These are phyloP conservation scores for Plemyria rubiginata DNA, from an alignment of 2,888 invertebrate genomes.

Conservation along the genomic window DNA sequence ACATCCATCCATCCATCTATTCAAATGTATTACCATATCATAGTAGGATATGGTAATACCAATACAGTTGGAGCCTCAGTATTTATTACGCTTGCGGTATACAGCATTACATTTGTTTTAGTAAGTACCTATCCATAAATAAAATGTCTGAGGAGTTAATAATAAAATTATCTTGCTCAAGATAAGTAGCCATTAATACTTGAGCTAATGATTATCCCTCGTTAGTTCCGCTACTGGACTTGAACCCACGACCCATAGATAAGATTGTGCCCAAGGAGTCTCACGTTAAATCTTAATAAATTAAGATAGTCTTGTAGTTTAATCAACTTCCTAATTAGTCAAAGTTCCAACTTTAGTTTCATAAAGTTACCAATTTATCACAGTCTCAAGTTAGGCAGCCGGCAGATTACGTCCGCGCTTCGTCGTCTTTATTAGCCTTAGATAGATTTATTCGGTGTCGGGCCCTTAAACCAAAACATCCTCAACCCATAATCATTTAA, in stretches of 20 bases:
- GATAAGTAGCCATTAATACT: neutral
- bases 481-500: neutral
- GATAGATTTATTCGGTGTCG: constrained; percentile 28
- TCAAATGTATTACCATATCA: too few species aligned
- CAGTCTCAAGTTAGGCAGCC: constrained; percentile 9
- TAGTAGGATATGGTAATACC: too few species aligned
- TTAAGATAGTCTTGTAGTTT: neutral
- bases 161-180: too few species aligned
- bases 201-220: neutral
- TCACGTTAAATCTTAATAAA: neutral
- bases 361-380: constrained; percentile 16
- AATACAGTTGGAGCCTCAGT: too few species aligned
- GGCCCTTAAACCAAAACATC: constrained; percentile 16
- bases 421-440: constrained; percentile 35
- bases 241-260: neutral
- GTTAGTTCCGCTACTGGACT: neutral
- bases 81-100: too few species aligned
- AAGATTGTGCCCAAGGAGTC: neutral
- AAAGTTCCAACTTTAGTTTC: constrained; percentile 14
- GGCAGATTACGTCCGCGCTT: neutral
- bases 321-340: constrained; percentile 6
- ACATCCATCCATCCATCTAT: too few species aligned
- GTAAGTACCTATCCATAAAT: too few species aligned
- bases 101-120: too few species aligned
- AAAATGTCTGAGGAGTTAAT: too few species aligned